Base-by-base conservation (phyloP, 37 sponge, comb jelly and placozoan species). In the Dysidea cf. avara region DNA sequence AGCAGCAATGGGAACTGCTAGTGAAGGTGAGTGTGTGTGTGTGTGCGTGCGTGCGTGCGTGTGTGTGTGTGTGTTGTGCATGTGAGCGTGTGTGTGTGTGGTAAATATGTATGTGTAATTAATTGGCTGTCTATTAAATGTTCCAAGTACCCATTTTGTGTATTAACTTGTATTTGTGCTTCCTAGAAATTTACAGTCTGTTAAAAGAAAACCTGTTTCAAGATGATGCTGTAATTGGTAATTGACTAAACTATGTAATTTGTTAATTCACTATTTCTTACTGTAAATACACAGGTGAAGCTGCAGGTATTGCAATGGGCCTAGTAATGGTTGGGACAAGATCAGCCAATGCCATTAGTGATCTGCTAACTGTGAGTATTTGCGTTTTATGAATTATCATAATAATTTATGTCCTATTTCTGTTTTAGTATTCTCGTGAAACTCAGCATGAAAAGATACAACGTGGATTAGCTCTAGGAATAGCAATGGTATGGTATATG, bases 371-470 rank as follows among this genome's bases (percentile, higher is more conserved):
- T 66, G 93, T 92, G 40, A 64, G 84, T 20, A 20, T 16, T 28
- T 12, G 11, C 3, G 7, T 62, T 13, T 6, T 28, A 14, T 5
- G 6, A 62, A 7, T 62, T 16, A 32, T 11, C 7, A 25, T 29
- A 32, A 4, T 21, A 39, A 35, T 36, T 14, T 40, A 11, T 24
- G 56, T 32, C 48, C 74, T 25, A 22, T 32, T 9, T n/a, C 7
- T 63, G 7, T 7, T 79, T 18, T 52, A 94, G 87, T 99, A 99
- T 80, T 83, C 93, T 24, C 59, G 85, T 28, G 96, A 94, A 39
- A 99, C 99, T 0, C 96, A 95, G 39, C 99, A 99, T 69, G 99
- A 95, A 78, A 99, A 99, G 79, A 99, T 99, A 18, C 91, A 88
- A 50, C 59, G 96, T 53, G 99, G 99, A 13, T 82, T 99, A 14